Percentiles rank a stretch among this genome's conserved stretches.
Evolutionary conservation across 2,888 invertebrate genomes (phyloP).

Genomic region (Drosophila setosimentum): DNA sequence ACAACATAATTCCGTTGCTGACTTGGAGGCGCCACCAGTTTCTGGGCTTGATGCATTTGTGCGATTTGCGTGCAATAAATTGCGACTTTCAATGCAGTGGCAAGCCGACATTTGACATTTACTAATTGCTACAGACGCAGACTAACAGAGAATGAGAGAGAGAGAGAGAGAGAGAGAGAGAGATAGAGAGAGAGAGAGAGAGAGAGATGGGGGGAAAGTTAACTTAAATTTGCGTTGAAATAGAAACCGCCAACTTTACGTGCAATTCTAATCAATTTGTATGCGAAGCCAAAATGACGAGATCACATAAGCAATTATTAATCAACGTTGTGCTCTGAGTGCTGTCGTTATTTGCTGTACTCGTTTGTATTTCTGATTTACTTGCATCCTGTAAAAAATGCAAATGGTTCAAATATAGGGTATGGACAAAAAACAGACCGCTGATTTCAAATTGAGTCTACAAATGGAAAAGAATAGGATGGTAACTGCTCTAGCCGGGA

Average conservation of each 20-base stretch:
- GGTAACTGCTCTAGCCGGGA: not conserved
- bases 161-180: not conserved
- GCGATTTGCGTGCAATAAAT: slow-evolving; percentile 75
- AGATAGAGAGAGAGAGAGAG: not conserved
- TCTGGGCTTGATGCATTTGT: slow-evolving; percentile 59
- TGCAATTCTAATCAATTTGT: slow-evolving; percentile 54
- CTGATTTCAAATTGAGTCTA: not conserved
- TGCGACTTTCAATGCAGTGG: slow-evolving; percentile 66
- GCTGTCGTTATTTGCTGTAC: slow-evolving; percentile 6
- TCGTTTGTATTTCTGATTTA: slow-evolving; percentile 12
- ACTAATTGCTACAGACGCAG: slow-evolving; percentile 68
- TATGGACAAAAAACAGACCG: not conserved
- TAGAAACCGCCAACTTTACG: slow-evolving; percentile 2
- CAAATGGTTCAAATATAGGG: too few species aligned
- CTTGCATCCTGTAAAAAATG: slow-evolving; percentile 14
- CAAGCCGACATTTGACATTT: slow-evolving; percentile 72
- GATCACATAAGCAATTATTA: slow-evolving; percentile 66
- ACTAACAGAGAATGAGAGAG: slow-evolving; percentile 1
- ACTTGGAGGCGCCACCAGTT: slow-evolving; percentile 51
- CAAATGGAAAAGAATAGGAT: not conserved
- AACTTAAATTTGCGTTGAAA: slow-evolving; percentile 16
- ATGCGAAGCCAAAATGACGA: slow-evolving; percentile 7
- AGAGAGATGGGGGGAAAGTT: not conserved
- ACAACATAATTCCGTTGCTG: slow-evolving; percentile 74
- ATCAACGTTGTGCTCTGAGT: slow-evolving; percentile 51